Evolutionary conservation across 1,140 invertebrate species (phyloP).

Genomic region (Drosophila sturtevanti): DNA sequence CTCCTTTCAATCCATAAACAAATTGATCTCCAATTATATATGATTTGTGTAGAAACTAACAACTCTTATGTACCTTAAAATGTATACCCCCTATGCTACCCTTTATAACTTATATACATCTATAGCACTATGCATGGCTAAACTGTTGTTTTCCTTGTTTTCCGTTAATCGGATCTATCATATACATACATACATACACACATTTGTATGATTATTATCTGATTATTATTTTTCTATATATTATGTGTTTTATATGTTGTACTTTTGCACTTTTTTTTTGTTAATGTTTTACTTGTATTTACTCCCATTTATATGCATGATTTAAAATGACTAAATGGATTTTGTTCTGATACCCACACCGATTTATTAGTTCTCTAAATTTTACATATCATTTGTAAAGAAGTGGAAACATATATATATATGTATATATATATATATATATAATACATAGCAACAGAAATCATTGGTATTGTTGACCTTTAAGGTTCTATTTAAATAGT

Average conservation of each 20-base stretch:
- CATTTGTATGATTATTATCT: too few relatives aligned
- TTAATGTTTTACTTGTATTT: background rate
- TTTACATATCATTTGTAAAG: too few relatives aligned
- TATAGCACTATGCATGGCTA: constrained; percentile 1
- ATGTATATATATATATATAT: too few relatives aligned
- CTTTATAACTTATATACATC: background rate
- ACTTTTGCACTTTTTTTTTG: background rate
- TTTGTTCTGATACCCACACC: background rate
- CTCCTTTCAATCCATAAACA: constrained; percentile 2
- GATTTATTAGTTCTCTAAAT: background rate
- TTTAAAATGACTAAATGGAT: background rate
- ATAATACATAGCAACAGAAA: too few relatives aligned
- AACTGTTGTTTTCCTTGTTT: constrained; percentile 1
- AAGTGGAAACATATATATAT: background rate
- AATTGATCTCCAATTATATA: constrained; percentile 46
- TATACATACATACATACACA: background rate
- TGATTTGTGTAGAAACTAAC: constrained; percentile 28
- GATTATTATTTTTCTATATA: background rate
- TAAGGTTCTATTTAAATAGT: too few relatives aligned
- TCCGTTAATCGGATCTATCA: background rate
- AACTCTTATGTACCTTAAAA: constrained; percentile 14
- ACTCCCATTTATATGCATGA: background rate
- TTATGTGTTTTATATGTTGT: constrained; percentile 5
- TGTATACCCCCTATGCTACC: background rate
- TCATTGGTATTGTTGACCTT: too few relatives aligned